These are phyloP conservation scores for Chloropsis hardwickii DNA, from an alignment of 2,113 vertebrate genomes.

Conservation along the genomic window DNA sequence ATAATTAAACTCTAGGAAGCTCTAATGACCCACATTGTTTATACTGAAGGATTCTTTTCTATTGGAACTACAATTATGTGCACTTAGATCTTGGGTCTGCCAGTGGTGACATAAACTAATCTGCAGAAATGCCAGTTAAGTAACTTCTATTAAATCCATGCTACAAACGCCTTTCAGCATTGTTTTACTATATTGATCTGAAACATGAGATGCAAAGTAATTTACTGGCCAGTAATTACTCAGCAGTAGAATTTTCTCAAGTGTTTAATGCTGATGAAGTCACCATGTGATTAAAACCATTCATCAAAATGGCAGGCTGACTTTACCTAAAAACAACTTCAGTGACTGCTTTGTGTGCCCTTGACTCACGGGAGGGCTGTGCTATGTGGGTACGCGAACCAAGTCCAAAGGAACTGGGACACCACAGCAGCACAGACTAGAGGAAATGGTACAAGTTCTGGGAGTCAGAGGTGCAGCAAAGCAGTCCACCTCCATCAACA, in stretches of 20 bases:
- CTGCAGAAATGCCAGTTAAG: not conserved
- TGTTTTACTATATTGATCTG: slow-evolving; percentile 5
- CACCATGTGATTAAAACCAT: not conserved
- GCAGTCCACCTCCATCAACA: not conserved
- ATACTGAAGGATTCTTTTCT: slow-evolving; percentile 10
- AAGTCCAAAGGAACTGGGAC: not conserved
- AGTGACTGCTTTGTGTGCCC: not conserved
- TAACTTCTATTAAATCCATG: not conserved
- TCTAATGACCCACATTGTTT: slow-evolving; percentile 38
- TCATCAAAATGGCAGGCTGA: not conserved
- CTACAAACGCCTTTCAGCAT: not conserved
- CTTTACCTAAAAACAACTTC: not conserved
- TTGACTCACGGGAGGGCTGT: not conserved
- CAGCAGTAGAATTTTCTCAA: slow-evolving; percentile 6
- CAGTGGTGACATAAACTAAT: slow-evolving; percentile 1
- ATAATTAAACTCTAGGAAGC: not conserved
- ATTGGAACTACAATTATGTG: not conserved
- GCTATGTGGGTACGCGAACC: not conserved
- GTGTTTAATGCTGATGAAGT: not conserved
- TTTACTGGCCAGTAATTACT: not conserved
- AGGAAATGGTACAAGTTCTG: not conserved
- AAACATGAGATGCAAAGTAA: not conserved
- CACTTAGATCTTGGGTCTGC: not conserved
- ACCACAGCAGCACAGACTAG: not conserved
- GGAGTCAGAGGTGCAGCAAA: not conserved